Percentiles rank a stretch among this genome's conserved stretches.
phyloP scores from a whole-genome alignment of 2,888 invertebrate species.

The Microctonus brassicae region DNA sequence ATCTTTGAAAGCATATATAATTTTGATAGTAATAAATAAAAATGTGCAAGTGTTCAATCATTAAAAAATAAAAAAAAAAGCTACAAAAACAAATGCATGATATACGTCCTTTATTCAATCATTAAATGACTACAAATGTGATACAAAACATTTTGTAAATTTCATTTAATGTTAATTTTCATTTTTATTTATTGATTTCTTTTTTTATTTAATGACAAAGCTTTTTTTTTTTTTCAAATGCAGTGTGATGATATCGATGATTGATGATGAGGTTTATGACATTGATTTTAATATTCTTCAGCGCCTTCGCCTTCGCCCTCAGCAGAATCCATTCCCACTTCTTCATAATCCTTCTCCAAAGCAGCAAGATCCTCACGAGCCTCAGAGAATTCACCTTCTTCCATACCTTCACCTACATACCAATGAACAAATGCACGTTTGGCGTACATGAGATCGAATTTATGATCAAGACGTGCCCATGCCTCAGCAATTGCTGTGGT shows the following conservation, averaged over 20 bases:
- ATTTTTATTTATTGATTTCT: slow-evolving; percentile 20
- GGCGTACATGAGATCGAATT: slow-evolving; percentile 79
- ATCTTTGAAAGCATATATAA: slow-evolving; percentile 6
- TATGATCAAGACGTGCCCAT: slow-evolving; percentile 78
- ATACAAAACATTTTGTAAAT: slow-evolving; percentile 38
- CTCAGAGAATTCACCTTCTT: slow-evolving; percentile 86
- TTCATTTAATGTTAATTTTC: not conserved
- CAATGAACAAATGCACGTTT: slow-evolving; percentile 80
- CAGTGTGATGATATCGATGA: not conserved
- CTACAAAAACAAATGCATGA: not conserved
- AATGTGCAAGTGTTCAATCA: slow-evolving; percentile 10
- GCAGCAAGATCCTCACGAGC: slow-evolving; percentile 57
- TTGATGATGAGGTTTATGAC: not conserved
- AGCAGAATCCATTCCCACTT: slow-evolving; percentile 76
- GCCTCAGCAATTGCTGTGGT: slow-evolving; percentile 79
- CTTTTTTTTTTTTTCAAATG: not conserved
- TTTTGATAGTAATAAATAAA: not conserved
- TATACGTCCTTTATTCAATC: not conserved
- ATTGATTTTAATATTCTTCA: slow-evolving; percentile 52
- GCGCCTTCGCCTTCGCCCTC: slow-evolving; percentile 69
- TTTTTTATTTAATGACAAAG: slow-evolving; percentile 16
- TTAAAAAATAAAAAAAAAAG: not conserved
- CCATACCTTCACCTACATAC: slow-evolving; percentile 88
- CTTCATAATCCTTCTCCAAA: slow-evolving; percentile 71
- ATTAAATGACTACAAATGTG: slow-evolving; percentile 20